phyloP scores from a whole-genome alignment of 2,888 invertebrate species.

The Cheiracanthium punctorium region DNA sequence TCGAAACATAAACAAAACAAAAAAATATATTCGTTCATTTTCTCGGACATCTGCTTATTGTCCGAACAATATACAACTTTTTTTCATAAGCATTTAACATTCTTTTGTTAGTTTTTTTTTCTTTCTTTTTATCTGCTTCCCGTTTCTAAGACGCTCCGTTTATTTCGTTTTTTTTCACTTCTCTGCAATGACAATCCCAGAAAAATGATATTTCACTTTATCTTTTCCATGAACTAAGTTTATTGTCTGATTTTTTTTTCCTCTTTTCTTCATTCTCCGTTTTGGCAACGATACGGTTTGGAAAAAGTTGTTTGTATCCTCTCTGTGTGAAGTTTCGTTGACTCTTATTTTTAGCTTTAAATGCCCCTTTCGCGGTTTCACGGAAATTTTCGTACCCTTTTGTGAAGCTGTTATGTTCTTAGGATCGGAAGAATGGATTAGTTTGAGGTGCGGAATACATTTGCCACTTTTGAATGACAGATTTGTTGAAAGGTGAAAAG shows the following conservation, averaged over 20 bases:
- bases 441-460: no score
- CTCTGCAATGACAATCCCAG: conserved; percentile 48
- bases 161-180: conserved; percentile 31
- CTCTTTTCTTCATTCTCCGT: not conserved
- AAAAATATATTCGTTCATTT: not conserved
- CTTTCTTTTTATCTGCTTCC: conserved; percentile 35
- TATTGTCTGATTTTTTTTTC: conserved; percentile 21
- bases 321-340: conserved; percentile 26
- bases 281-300: conserved; percentile 47
- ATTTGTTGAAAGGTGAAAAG: no score
- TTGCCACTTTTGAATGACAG: no score
- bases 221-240: conserved; percentile 29
- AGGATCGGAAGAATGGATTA: not conserved
- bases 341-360: not conserved
- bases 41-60: conserved; percentile 57
- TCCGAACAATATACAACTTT: conserved; percentile 44
- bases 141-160: conserved; percentile 22
- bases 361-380: not conserved
- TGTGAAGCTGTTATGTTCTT: not conserved
- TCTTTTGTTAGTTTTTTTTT: conserved; percentile 19
- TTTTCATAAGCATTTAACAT: conserved; percentile 39
- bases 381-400: not conserved
- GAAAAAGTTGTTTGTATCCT: conserved; percentile 34
- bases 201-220: conserved; percentile 64
- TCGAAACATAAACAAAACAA: not conserved